Evolutionary conservation across 1,140 invertebrate species (phyloP).

Genomic region (Aleiodes sp.): DNA sequence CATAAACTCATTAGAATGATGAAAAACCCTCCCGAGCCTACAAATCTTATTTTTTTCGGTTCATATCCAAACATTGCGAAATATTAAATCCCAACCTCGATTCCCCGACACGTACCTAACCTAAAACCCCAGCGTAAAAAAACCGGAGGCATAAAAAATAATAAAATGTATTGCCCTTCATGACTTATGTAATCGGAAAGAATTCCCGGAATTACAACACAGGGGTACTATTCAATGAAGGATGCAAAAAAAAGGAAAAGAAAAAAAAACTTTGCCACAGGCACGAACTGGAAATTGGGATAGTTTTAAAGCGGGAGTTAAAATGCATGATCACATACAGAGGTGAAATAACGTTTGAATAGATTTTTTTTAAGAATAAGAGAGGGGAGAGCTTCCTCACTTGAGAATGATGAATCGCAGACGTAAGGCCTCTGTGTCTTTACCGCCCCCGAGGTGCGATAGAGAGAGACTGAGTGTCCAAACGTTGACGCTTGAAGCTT

Average conservation of each 20-base stretch:
- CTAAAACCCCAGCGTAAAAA: background rate
- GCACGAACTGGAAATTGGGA: conserved; percentile 15
- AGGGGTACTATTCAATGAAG: background rate
- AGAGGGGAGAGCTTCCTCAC: background rate
- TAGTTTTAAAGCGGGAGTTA: conserved; percentile 35
- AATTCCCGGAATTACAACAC: background rate
- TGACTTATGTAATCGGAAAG: conserved; percentile 6
- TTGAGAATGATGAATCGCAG: conserved; percentile 45
- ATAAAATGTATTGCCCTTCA: conserved; percentile 18
- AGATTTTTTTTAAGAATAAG: conserved; percentile 20
- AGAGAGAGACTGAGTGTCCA: background rate
- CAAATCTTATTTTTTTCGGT: no score
- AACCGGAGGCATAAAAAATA: conserved; percentile 5
- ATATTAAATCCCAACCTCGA: background rate
- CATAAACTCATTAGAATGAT: no score
- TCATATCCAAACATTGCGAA: background rate
- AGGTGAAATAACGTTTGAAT: conserved; percentile 38
- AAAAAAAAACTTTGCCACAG: background rate
- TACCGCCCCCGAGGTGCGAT: background rate
- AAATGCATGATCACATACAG: conserved; percentile 47
- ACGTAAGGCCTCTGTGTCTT: conserved; percentile 39
- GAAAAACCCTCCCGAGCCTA: background rate
- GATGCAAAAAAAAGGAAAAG: background rate
- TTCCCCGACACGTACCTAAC: background rate
- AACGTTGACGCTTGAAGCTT: background rate